Evolutionary conservation across 2,113 vertebrate species (phyloP).

Genomic region (Pantherophis guttatus): DNA sequence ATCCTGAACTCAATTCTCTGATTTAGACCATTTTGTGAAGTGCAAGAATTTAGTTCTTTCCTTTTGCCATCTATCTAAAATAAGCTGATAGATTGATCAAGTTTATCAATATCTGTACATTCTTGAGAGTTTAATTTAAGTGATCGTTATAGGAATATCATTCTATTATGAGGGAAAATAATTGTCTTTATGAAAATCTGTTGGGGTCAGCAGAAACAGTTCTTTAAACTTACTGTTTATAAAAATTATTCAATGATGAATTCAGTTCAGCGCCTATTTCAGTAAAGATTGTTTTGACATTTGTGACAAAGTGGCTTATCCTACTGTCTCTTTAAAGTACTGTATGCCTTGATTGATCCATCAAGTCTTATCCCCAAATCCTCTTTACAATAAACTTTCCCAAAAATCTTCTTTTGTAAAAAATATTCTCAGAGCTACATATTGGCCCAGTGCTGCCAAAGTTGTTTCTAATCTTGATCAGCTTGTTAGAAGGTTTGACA

Average conservation of each 20-base stretch:
- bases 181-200: not conserved
- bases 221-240: not conserved
- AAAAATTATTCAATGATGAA: not conserved
- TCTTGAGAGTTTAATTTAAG: not conserved
- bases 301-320: not conserved
- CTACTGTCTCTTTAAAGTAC: not conserved
- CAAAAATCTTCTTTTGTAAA: not conserved
- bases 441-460: not conserved
- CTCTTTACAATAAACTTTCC: not conserved
- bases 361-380: not conserved
- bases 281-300: not conserved
- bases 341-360: not conserved
- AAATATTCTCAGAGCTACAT: not conserved
- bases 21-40: not conserved
- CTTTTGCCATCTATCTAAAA: not conserved
- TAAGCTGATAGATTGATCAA: not conserved
- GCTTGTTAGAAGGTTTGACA: not conserved
- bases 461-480: not conserved
- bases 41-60: not conserved
- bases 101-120: not conserved
- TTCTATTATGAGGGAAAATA: not conserved
- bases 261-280: not conserved
- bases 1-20: not conserved
- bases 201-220: not conserved
- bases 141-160: not conserved